Evolutionary conservation across 2,113 vertebrate species (phyloP), one percentile per base, ranked within the genome.

Genomic region (Myxocyprinus asiaticus): DNA sequence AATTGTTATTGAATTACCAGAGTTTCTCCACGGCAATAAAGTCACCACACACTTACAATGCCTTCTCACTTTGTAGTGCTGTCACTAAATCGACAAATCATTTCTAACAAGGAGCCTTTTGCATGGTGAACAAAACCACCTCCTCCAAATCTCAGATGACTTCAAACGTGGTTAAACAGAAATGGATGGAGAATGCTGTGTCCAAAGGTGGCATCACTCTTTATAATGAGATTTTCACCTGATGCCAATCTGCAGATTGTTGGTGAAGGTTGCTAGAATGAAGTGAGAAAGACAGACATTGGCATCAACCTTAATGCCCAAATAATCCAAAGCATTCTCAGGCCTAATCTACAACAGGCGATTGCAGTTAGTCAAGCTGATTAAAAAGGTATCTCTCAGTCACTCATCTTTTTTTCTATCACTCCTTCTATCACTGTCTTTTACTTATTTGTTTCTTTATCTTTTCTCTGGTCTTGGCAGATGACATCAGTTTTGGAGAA

Each of bases 211-310:
- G 58, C 64, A 67, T 77, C 76, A 33, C 22, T 77, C 42, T 48
- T 48, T 67, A 51, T 77, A 74, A 74, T 74, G 58, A 74, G 72
- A 74, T 74, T 74, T 74, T 63, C 11, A 42, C 72, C 59, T 50
- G 58, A 74, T 42, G 72, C 59, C 72, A 62, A 62, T 68, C 76
- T 67, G 22, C 10, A 6, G 33, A 48, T 51, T 58, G 42, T 68
- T 47, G 67, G 64, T 47, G 51, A 12, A 63, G 12, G 67, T n/a
- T 55, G 11, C n/a, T 5, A n/a, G 55, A 58, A 15, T 70, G 17
- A 51, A 51, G 17, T 63, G 50, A 22, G 48, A 4, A 7, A 22
- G 69, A 47, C 53, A 72, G 72, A 74, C 43, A 48, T 10, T 51
- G 58, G 44, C 72, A 74, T 59, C 71, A 50, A 42, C 11, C 58